Base-by-base conservation (phyloP, 92 coral and sea anemone genomes). In the Phenganax marumi region DNA sequence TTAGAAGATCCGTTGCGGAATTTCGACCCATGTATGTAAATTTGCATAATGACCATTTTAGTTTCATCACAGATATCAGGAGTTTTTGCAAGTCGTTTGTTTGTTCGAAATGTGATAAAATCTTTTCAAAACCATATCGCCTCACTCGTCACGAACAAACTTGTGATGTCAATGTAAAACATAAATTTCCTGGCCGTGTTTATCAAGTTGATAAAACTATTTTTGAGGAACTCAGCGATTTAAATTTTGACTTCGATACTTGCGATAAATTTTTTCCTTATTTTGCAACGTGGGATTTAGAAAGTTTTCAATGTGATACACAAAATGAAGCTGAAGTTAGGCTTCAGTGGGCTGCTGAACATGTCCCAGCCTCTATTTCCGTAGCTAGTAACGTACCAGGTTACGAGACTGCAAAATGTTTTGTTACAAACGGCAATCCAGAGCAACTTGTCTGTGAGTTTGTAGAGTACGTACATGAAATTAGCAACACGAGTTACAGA, bases 271-370 rank as follows among this genome's bases (percentile, higher is more conserved):
- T 60, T 60, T 60, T 21, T 21, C 66, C 66, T 3, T 60, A 60
- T 60, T n/a, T n/a, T n/a, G n/a, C n/a, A n/a, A n/a, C n/a, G n/a
- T n/a, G n/a, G n/a, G n/a, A n/a, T n/a, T n/a, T 60, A 3, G 66
- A 60, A 60, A 3, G 7, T n/a, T 8, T 60, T 12, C 66, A 60
- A 16, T 60, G 6, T 12, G 66, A 60, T 12, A 60, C 24, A 1
- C 85, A 79, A 0, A 48, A 79, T 6, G 16, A 78, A 24, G 71
- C 87, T 0, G 82, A 57, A n/a, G 24, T 8, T 60, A 88, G 85
- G 25, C 73, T 84, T 46, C 46, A 79, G 64, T 87, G 91, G 88
- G 61, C 49, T 13, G 86, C 85, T 53, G 75, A 88, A 39, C 91
- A 88, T 9, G 66, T 84, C 0, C 88, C 91, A 0, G 48, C 81